Base-by-base conservation (phyloP, 2,113 vertebrate species). In the Hipposideros armiger region DNA sequence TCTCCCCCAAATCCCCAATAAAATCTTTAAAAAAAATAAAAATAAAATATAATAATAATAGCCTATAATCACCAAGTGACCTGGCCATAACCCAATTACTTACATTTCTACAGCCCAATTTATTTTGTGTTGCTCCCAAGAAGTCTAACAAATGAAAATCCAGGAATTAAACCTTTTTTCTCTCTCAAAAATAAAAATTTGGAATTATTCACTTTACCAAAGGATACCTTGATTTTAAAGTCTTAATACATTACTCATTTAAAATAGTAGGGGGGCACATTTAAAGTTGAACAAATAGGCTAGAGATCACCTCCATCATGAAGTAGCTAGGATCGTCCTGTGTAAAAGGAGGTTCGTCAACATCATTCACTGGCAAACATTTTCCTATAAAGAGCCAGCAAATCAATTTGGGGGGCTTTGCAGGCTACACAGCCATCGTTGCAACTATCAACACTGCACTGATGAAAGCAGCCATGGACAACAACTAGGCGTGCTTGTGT, bases 211-310 rank as follows among this genome's bases (percentile, higher is more conserved):
- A 84, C 9, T 30, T 90, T 47, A 93, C 45, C 78, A 93, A 93
- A 96, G 30, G 3, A 74, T 69, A 19, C 28, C 30, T 90, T 83
- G 4, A 88, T 45, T 83, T 86, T 56, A 80, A 8, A 54, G 47
- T 88, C 54, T 86, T 80, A 91, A 95, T 74, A 70, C 0, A 84
- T 11, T 66, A 45, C 19, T 96, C 85, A 91, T 76, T 40, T 91
- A 28, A 92, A 87, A 87, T 4, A 80, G 20, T 26, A 60, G 22
- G 73, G 54, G 54, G 56, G 30, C 45, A 92, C 22, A 87, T 50
- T 69, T 66, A n/a, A 58, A 94, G 47, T 52, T 88, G 16, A 26
- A 47, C 8, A 87, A 87, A 67, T 42, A 20, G 15, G 36, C 28
- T 11, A 16, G 36, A 5, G 20, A 40, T 67, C 7, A 45, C 28